These are phyloP conservation scores for Yoshiicerus persimilis DNA, from an alignment of 1,140 invertebrate species.

Conservation along the genomic window DNA sequence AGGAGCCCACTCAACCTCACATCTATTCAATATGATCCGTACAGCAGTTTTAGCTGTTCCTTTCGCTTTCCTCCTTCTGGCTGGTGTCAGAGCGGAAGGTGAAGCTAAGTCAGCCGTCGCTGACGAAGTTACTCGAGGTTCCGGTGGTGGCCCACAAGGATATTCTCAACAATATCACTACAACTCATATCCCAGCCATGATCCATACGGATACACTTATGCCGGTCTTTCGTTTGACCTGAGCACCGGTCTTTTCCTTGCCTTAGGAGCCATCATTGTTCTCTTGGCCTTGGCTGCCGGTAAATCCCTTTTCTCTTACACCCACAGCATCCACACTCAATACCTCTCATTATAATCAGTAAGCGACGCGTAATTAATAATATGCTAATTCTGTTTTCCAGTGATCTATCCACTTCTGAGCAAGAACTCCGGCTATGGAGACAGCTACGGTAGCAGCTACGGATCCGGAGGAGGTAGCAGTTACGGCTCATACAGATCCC, in stretches of 20 bases:
- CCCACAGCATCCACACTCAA: background rate
- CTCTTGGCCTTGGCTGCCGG: conserved; percentile 49
- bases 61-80: conserved; percentile 48
- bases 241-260: conserved; percentile 49
- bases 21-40: conserved; percentile 45
- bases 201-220: conserved; percentile 50
- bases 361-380: too few species aligned
- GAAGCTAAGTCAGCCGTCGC: conserved; percentile 34
- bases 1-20: conserved; percentile 9
- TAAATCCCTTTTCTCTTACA: conserved; percentile 17
- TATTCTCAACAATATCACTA: conserved; percentile 50
- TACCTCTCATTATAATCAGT: too few species aligned
- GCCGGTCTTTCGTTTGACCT: conserved; percentile 49
- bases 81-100: conserved; percentile 45
- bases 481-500: conserved; percentile 48
- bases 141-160: conserved; percentile 27
- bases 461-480: conserved; percentile 26
- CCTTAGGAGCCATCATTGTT: conserved; percentile 50
- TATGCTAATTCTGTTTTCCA: background rate
- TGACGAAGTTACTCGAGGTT: conserved; percentile 44
- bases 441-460: conserved; percentile 38
- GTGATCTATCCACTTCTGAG: conserved; percentile 50
- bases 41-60: conserved; percentile 46
- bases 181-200: conserved; percentile 48
- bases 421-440: conserved; percentile 48